Conservation (phyloP, 2,797 vertebrate species). For the Sebastes taczanowskii region DNA sequence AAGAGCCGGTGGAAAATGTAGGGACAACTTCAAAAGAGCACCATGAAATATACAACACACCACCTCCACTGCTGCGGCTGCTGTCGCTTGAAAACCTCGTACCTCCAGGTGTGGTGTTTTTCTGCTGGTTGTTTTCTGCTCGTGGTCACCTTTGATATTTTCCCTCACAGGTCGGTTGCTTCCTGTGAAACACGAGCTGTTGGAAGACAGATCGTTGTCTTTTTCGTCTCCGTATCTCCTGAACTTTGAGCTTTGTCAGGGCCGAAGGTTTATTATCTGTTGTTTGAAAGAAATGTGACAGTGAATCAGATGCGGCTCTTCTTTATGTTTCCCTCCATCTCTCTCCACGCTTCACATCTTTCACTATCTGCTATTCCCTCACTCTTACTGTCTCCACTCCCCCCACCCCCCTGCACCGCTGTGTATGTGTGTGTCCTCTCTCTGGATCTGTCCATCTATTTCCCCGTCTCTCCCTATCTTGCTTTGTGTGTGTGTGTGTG, state of each 20-base stretch:
- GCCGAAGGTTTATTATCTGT: slow-evolving; percentile 36
- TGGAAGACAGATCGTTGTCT: slow-evolving; percentile 42
- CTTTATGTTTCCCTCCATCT: slow-evolving; percentile 51
- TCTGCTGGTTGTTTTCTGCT: slow-evolving; percentile 39
- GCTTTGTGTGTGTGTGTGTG: neutral
- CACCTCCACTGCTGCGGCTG: neutral
- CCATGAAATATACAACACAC: slow-evolving; percentile 77
- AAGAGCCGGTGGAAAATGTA: slow-evolving; percentile 69
- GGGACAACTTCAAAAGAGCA: slow-evolving; percentile 75
- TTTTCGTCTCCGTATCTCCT: slow-evolving; percentile 21
- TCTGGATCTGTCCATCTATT: slow-evolving; percentile 36
- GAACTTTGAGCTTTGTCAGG: slow-evolving; percentile 51
- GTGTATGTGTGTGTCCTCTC: slow-evolving; percentile 20
- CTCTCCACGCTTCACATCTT: slow-evolving; percentile 60
- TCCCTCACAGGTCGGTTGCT: neutral
- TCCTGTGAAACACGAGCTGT: slow-evolving; percentile 26
- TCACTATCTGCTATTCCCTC: slow-evolving; percentile 56
- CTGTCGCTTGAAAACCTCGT: slow-evolving; percentile 31
- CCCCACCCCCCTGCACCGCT: neutral
- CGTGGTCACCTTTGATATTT: slow-evolving; percentile 47
- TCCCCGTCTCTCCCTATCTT: slow-evolving; percentile 1
- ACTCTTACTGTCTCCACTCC: slow-evolving; percentile 9
- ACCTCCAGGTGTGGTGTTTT: slow-evolving; percentile 53
- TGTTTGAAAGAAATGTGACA: slow-evolving; percentile 46
- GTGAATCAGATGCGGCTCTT: slow-evolving; percentile 36